Conservation (phyloP, 2,113 vertebrate species). For the Semnopithecus entellus region DNA sequence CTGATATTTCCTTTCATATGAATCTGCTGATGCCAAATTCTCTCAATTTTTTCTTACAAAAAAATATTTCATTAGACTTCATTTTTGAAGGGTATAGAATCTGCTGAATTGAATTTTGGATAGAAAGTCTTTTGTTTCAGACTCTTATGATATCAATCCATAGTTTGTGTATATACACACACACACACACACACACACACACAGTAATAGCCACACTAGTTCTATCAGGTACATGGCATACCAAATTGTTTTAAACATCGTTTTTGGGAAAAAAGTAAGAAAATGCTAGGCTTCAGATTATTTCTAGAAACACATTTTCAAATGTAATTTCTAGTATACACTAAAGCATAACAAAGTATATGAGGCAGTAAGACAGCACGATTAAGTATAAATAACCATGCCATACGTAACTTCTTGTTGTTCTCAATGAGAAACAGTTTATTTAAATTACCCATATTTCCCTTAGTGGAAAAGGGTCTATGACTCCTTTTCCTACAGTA, state of each 20-base stretch:
- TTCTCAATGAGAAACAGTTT: neutral
- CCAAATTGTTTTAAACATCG: neutral
- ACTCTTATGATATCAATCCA: neutral
- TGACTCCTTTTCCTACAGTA: neutral
- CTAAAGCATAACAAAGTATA: neutral
- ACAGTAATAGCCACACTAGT: neutral
- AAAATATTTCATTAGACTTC: neutral
- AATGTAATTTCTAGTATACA: neutral
- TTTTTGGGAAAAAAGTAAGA: neutral
- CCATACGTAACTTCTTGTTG: neutral
- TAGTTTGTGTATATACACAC: neutral
- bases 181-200: neutral
- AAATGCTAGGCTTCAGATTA: neutral
- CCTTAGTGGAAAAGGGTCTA: neutral
- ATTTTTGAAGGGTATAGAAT: neutral
- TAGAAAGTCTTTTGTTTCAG: neutral
- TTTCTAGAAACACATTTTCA: neutral
- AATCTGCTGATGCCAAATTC: neutral
- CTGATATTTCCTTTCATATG: neutral
- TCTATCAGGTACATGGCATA: neutral
- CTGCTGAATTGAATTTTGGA: neutral
- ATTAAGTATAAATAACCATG: neutral
- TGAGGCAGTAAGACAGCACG: neutral
- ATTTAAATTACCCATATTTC: neutral
- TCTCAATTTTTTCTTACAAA: neutral